These are phyloP conservation scores for Potorous gilbertii DNA, from an alignment of 2,797 vertebrate species.

Conservation along the genomic window DNA sequence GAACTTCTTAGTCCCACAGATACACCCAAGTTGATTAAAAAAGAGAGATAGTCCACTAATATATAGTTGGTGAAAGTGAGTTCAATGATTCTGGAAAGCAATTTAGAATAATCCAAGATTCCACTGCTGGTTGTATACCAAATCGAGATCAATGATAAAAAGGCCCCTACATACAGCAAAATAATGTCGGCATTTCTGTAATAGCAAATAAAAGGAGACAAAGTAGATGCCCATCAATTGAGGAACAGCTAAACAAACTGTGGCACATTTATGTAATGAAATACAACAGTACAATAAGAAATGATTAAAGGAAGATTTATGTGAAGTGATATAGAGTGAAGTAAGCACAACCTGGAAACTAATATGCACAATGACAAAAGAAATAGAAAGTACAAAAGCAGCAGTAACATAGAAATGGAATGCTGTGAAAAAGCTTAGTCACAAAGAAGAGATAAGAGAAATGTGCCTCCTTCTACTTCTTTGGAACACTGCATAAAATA, in stretches of 20 bases:
- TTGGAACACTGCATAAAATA: not conserved
- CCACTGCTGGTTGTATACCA: not conserved
- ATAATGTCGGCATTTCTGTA: not conserved
- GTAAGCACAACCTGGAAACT: not conserved
- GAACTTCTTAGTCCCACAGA: constrained; percentile 62
- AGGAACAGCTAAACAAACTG: not conserved
- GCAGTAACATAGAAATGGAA: not conserved
- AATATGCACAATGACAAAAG: not conserved
- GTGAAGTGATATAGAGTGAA: not conserved
- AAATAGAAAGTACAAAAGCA: not conserved
- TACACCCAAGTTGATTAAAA: constrained; percentile 28
- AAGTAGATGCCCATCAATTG: not conserved
- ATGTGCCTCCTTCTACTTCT: not conserved
- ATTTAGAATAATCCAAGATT: not conserved
- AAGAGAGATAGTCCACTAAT: not conserved
- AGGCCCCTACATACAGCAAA: not conserved
- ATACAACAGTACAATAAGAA: not conserved
- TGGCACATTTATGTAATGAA: not conserved
- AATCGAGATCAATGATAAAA: not conserved
- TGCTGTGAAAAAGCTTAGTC: not conserved
- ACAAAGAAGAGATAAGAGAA: not conserved
- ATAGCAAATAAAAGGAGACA: not conserved
- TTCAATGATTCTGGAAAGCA: not conserved
- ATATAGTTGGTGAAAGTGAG: not conserved
- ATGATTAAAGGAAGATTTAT: not conserved